A percentile compares a stretch with the other conserved stretches of the same genome.
phyloP scores from a whole-genome alignment of 2,888 invertebrate species.

The Hyalella azteca region DNA sequence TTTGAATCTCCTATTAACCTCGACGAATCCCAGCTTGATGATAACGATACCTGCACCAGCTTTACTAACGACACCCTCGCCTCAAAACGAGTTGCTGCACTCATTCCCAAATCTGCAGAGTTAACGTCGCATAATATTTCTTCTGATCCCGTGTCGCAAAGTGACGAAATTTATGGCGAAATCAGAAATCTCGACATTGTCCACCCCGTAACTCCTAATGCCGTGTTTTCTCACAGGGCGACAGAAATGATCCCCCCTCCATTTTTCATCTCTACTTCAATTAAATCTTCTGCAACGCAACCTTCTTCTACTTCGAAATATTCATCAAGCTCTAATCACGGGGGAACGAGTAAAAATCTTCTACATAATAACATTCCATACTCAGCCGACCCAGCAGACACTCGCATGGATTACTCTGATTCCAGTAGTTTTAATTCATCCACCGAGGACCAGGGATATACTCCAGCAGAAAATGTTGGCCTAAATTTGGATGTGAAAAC shows the following conservation, averaged over 20 bases:
- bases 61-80: slow-evolving; percentile 27
- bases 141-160: not conserved
- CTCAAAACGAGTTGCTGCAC: not conserved
- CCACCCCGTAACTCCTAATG: not conserved
- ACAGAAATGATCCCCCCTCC: not conserved
- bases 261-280: not conserved
- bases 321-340: no score
- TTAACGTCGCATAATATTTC: not conserved
- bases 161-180: not conserved
- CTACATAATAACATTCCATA: no score
- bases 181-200: not conserved
- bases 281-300: no score
- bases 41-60: not conserved
- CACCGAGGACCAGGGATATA: no score
- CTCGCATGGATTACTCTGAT: no score
- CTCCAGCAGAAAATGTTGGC: no score
- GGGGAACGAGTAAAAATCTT: no score
- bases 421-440: no score
- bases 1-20: not conserved
- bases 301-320: no score
- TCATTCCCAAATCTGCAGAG: not conserved
- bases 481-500: no score
- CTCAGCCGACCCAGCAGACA: no score
- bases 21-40: not conserved
- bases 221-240: slow-evolving; percentile 14